phyloP scores from a whole-genome alignment of 2,113 vertebrate genomes.

The Cyprinodon brontotheroides region DNA sequence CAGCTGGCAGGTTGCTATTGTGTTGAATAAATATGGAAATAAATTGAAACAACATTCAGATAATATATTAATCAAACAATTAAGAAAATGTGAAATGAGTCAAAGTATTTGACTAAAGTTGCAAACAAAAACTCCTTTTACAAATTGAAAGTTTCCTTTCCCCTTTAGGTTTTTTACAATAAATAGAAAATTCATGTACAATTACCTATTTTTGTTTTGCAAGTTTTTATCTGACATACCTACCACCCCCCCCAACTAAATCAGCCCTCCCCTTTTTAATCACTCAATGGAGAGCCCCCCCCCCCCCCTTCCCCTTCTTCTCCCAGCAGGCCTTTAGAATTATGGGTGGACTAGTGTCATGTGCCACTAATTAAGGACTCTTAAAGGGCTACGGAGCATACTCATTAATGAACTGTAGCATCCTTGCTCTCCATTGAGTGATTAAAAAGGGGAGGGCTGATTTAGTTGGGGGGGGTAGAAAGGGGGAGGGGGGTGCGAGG shows the following conservation, averaged over 20 bases:
- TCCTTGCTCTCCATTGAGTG: too few relatives aligned
- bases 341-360: slow-evolving; percentile 52
- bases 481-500: too few relatives aligned
- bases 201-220: not conserved
- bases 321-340: slow-evolving; percentile 51
- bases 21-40: not conserved
- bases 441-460: too few relatives aligned
- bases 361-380: slow-evolving; percentile 79
- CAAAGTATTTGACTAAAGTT: not conserved
- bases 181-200: not conserved
- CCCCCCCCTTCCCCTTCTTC: too few relatives aligned
- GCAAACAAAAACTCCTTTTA: not conserved
- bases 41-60: not conserved
- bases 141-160: not conserved
- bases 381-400: slow-evolving; percentile 65
- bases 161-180: not conserved
- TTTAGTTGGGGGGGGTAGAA: too few relatives aligned
- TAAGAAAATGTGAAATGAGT: too few relatives aligned
- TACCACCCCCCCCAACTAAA: slow-evolving; percentile 35
- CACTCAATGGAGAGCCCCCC: slow-evolving; percentile 55
- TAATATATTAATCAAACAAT: not conserved
- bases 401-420: slow-evolving; percentile 78
- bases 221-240: slow-evolving; percentile 23
- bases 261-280: slow-evolving; percentile 27
- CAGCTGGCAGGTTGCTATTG: slow-evolving; percentile 26